phyloP scores from a whole-genome alignment of 1,140 invertebrate genomes.

The Hydropsyche tenuis region DNA sequence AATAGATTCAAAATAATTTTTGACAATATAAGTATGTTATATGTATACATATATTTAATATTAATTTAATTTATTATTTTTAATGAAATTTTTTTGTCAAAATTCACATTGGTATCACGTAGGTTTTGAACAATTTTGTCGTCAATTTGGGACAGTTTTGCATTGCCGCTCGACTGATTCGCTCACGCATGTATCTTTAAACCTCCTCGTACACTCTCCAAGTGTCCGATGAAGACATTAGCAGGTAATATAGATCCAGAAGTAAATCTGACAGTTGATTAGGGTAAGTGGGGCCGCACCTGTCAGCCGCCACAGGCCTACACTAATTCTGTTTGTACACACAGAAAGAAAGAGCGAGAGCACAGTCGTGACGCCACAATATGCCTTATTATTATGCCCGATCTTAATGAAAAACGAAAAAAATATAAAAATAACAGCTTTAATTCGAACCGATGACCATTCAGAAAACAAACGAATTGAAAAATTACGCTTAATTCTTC shows the following conservation, averaged over 20 bases:
- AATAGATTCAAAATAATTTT: too few relatives aligned
- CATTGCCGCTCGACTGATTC: too few relatives aligned
- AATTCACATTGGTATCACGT: too few relatives aligned
- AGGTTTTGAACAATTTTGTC: too few relatives aligned
- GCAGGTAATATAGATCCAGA: constrained; percentile 40
- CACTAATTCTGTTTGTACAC: constrained; percentile 42
- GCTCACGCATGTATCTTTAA: too few relatives aligned
- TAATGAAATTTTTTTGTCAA: too few relatives aligned
- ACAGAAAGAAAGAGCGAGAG: constrained; percentile 21
- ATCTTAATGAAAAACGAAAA: constrained; percentile 4
- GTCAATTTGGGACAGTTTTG: too few relatives aligned
- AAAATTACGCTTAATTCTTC: not conserved
- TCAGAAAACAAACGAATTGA: not conserved
- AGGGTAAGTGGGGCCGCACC: constrained; percentile 38
- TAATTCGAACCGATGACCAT: constrained; percentile 35
- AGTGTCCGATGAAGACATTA: constrained; percentile 31
- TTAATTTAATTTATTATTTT: too few relatives aligned
- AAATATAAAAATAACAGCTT: not conserved
- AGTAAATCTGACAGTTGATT: constrained; percentile 42
- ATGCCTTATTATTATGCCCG: not conserved
- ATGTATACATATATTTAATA: too few relatives aligned
- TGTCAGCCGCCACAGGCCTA: constrained; percentile 36
- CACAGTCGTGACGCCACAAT: constrained; percentile 35
- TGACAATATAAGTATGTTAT: too few relatives aligned
- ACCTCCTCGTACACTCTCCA: too few relatives aligned